Evolutionary conservation across 2,888 invertebrate species (phyloP).

Genomic region (Mimachlamys varia): DNA sequence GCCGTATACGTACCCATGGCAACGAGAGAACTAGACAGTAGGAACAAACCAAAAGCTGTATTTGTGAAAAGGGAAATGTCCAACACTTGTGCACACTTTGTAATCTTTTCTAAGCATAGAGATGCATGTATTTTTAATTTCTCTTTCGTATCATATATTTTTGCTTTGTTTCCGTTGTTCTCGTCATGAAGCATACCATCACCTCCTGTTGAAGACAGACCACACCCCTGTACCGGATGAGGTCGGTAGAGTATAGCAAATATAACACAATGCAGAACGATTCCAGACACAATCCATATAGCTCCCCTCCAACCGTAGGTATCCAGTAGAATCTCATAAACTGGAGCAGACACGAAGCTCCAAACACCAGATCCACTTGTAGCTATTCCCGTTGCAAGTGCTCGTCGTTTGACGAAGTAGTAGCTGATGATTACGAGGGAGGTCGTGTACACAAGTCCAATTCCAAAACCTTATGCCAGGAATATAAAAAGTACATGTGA

Average conservation of each 20-base stretch:
- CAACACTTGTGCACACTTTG: background rate
- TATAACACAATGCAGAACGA: background rate
- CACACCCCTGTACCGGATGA: background rate
- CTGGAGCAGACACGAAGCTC: background rate
- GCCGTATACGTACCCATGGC: background rate
- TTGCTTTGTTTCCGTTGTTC: no score
- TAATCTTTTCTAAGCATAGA: background rate
- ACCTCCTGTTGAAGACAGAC: no score
- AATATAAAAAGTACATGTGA: background rate
- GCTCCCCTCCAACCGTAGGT: conserved; percentile 29
- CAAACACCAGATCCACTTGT: background rate
- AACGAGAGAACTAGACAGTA: background rate
- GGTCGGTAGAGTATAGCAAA: background rate
- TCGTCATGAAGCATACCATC: no score
- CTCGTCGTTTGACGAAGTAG: background rate
- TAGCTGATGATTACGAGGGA: background rate
- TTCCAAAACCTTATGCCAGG: background rate
- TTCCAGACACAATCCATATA: background rate
- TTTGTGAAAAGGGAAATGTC: background rate
- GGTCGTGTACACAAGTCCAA: background rate
- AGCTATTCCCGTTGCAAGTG: background rate
- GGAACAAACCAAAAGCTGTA: background rate
- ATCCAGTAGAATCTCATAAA: background rate
- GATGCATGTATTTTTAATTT: background rate
- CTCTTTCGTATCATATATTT: background rate